A percentile compares a stretch with the other conserved stretches of the same genome.
These are phyloP conservation scores for Machimus rusticus DNA, from an alignment of 2,888 invertebrate species.

Conservation along the genomic window DNA sequence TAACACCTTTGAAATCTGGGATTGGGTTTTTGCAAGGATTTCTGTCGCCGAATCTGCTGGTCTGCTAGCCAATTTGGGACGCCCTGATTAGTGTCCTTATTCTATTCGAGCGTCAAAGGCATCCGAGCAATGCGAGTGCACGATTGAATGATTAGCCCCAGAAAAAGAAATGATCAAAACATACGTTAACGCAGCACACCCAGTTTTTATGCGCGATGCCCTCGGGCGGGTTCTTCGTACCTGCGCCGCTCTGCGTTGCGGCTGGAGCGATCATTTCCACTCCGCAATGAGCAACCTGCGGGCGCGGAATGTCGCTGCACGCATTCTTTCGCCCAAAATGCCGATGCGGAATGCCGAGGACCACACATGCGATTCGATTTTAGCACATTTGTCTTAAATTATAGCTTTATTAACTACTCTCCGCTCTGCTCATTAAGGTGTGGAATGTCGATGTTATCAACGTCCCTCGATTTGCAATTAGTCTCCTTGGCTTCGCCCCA, in stretches of 20 bases:
- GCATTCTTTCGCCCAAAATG: conserved; percentile 49
- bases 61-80: background rate
- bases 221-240: background rate
- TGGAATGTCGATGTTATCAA: background rate
- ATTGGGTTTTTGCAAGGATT: background rate
- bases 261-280: conserved; percentile 42
- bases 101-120: conserved; percentile 7
- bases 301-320: conserved; percentile 46
- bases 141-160: conserved; percentile 16
- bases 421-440: background rate
- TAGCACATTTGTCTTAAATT: conserved; percentile 42
- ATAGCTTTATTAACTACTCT: conserved; percentile 37
- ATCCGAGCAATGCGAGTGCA: background rate
- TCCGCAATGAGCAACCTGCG: conserved; percentile 46
- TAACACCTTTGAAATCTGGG: background rate
- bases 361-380: conserved; percentile 35
- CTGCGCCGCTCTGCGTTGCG: background rate
- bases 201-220: conserved; percentile 6
- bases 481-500: background rate
- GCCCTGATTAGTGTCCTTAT: conserved; percentile 1
- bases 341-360: background rate
- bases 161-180: conserved; percentile 1
- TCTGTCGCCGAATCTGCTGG: background rate
- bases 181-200: background rate
- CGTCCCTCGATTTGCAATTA: background rate